Conservation (phyloP, 2,797 vertebrate species). For the Steatocranus sp. region DNA sequence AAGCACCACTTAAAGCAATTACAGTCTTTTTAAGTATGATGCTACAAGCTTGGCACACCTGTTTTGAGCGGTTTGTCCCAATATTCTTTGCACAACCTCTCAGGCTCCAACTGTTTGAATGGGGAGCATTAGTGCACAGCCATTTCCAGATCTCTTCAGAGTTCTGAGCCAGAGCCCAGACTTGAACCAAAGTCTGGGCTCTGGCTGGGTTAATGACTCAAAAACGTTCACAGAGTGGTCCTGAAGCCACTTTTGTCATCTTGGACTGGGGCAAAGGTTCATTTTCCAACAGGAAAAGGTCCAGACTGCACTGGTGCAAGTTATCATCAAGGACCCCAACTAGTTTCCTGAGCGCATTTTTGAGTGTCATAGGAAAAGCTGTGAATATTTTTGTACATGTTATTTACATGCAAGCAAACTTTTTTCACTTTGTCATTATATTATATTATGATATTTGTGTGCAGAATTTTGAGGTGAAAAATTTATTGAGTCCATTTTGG, state of each 20-base stretch:
- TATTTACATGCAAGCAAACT: neutral
- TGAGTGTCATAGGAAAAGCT: rapidly evolving
- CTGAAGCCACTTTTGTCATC: neutral
- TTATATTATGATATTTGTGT: neutral
- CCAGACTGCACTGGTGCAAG: neutral
- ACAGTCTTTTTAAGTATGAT: rapidly evolving
- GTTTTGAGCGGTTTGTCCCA: neutral
- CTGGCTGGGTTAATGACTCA: neutral
- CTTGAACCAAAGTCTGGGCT: no score
- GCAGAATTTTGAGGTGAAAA: neutral
- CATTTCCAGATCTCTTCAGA: neutral
- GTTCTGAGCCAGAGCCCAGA: neutral
- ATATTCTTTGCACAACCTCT: neutral
- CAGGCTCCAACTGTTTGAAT: neutral
- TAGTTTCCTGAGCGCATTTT: rapidly evolving
- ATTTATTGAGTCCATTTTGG: neutral
- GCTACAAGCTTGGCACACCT: neutral
- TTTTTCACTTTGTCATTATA: neutral
- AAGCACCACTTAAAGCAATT: neutral
- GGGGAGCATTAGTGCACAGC: neutral
- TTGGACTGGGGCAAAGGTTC: neutral
- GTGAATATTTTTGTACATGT: rapidly evolving
- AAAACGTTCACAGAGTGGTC: neutral
- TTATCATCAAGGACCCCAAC: neutral
- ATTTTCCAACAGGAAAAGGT: neutral